Conservation (phyloP, 2,113 vertebrate species). For the Misgurnus anguillicaudatus region DNA sequence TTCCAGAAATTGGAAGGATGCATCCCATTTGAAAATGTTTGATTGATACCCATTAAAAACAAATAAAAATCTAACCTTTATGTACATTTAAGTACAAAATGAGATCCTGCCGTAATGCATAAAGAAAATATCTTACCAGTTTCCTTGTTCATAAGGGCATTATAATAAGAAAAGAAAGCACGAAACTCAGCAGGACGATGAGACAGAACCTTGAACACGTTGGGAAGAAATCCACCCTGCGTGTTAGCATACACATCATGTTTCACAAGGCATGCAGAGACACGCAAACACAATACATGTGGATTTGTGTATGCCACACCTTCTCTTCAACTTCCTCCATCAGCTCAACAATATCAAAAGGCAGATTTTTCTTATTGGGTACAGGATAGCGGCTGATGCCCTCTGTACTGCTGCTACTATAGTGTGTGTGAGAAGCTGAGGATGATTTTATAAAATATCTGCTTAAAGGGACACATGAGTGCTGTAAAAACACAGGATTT, state of each 20-base stretch:
- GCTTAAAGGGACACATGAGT: constrained; percentile 7
- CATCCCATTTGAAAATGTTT: no score
- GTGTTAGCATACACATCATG: background rate
- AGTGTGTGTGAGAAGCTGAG: constrained; percentile 17
- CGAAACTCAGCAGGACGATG: constrained; percentile 81
- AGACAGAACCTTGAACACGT: constrained; percentile 79
- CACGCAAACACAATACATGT: background rate
- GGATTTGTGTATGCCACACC: constrained; percentile 59
- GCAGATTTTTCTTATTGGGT: constrained; percentile 81
- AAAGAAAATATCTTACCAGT: constrained; percentile 71
- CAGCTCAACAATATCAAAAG: constrained; percentile 81
- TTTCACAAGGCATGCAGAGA: background rate
- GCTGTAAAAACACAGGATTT: constrained; percentile 28
- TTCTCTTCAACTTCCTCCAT: constrained; percentile 85
- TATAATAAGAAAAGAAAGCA: constrained; percentile 86
- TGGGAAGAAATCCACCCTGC: constrained; percentile 82
- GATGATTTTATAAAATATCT: background rate
- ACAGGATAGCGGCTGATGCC: constrained; percentile 75
- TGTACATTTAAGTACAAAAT: background rate
- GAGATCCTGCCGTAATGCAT: background rate
- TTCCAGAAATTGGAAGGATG: no score
- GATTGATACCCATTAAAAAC: no score
- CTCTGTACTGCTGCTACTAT: constrained; percentile 58
- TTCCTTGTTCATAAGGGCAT: constrained; percentile 84
- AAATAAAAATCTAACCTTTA: no score